Percentiles rank a stretch among this genome's conserved stretches.
phyloP scores from a whole-genome alignment of 1,140 invertebrate species.

The Drosophila santomea region DNA sequence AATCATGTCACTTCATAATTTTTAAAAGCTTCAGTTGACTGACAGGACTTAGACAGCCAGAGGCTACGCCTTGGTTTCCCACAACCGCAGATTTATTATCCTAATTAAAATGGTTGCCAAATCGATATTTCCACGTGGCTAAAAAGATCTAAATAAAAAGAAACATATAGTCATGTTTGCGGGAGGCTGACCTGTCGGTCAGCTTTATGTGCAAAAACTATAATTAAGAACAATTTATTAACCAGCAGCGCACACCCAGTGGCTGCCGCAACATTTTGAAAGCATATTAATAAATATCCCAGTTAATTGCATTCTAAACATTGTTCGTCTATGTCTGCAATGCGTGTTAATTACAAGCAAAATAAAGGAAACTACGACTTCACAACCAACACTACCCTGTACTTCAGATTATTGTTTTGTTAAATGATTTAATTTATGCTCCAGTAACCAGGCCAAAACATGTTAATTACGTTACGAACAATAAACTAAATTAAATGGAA shows the following conservation, averaged over 20 bases:
- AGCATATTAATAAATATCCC: constrained; percentile 66
- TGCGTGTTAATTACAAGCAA: constrained; percentile 70
- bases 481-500: constrained; percentile 71
- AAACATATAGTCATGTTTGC: neutral
- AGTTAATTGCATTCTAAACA: constrained; percentile 68
- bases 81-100: neutral
- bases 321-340: constrained; percentile 40
- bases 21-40: constrained; percentile 41
- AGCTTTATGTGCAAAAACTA: neutral
- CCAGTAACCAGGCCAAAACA: constrained; percentile 43
- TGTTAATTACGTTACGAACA: constrained; percentile 71
- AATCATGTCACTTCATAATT: constrained; percentile 42
- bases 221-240: constrained; percentile 23
- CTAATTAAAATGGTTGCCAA: neutral
- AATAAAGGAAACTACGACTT: constrained; percentile 65
- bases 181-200: no score
- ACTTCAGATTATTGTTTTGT: constrained; percentile 66
- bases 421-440: constrained; percentile 78
- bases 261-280: constrained; percentile 26
- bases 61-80: constrained; percentile 3
- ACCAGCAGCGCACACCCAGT: constrained; percentile 16
- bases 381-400: neutral
- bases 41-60: constrained; percentile 17
- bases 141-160: neutral
- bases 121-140: constrained; percentile 4